Evolutionary conservation across 2,113 vertebrate genomes (phyloP).

Genomic region (Monarcha castaneiventris): DNA sequence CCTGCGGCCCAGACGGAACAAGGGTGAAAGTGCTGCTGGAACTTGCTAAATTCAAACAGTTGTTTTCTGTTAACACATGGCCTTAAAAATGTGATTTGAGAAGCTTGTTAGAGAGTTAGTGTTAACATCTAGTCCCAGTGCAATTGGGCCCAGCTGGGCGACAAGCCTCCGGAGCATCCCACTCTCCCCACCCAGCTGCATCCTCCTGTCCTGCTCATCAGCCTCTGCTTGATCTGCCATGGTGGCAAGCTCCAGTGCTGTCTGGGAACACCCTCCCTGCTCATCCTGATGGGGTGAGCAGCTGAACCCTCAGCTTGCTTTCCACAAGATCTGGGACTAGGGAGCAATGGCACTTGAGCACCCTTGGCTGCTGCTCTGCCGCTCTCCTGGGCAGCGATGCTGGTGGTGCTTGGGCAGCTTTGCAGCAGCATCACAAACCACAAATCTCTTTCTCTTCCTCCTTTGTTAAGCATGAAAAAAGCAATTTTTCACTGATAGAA

Average conservation of each 20-base stretch:
- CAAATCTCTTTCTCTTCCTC: neutral
- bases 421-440: neutral
- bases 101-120: slow-evolving; percentile 24
- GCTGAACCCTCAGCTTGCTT: neutral
- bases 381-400: rapidly evolving
- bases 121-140: neutral
- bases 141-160: neutral
- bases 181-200: neutral
- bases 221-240: neutral
- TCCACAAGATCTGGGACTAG: neutral
- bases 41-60: slow-evolving; percentile 38
- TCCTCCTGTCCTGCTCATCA: neutral
- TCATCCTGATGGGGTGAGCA: neutral
- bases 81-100: slow-evolving; percentile 16
- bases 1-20: neutral
- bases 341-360: neutral
- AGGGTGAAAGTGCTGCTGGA: slow-evolving; percentile 30
- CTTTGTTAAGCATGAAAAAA: neutral
- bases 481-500: neutral
- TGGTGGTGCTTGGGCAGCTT: neutral
- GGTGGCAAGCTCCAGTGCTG: neutral
- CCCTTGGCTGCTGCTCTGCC: neutral
- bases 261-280: neutral
- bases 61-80: slow-evolving; percentile 46
- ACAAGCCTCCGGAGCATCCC: neutral